A percentile compares a stretch with the other conserved stretches of the same genome.
Evolutionary conservation across 2,888 invertebrate species (phyloP).

Genomic region (Leucoptera coffeella): DNA sequence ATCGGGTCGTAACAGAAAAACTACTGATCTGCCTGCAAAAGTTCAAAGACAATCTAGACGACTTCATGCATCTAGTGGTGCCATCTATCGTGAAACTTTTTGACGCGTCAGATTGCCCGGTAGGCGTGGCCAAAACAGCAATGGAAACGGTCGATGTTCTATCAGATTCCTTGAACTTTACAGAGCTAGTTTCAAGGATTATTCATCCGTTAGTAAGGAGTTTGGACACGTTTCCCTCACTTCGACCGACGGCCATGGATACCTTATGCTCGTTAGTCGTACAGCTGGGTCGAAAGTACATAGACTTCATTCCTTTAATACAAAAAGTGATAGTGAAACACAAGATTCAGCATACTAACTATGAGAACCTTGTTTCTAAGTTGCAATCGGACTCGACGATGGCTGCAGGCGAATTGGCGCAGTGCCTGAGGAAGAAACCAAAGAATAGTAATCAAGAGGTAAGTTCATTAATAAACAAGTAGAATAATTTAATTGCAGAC

Average conservation of each 20-base stretch:
- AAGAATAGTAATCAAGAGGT: no score
- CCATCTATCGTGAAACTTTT: conserved; percentile 93
- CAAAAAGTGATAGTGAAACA: conserved; percentile 77
- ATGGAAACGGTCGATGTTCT: conserved; percentile 85
- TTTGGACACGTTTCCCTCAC: conserved; percentile 71
- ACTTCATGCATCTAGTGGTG: conserved; percentile 90
- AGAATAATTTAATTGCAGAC: no score
- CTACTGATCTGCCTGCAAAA: conserved; percentile 83
- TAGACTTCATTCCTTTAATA: conserved; percentile 88
- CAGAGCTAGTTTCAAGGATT: conserved; percentile 86
- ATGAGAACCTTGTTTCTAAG: conserved; percentile 72
- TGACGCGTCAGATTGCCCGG: conserved; percentile 80
- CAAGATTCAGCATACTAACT: conserved; percentile 68
- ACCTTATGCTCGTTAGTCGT: conserved; percentile 81
- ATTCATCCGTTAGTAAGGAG: conserved; percentile 90
- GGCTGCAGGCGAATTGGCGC: conserved; percentile 63
- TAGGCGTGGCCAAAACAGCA: conserved; percentile 69
- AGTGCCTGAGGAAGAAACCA: conserved; percentile 54
- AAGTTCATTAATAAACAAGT: no score
- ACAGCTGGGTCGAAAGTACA: conserved; percentile 85
- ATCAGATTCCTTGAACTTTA: conserved; percentile 85
- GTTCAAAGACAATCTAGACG: conserved; percentile 92
- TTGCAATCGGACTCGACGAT: conserved; percentile 45
- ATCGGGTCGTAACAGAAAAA: conserved; percentile 75
- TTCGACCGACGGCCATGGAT: conserved; percentile 81